phyloP scores from a whole-genome alignment of 2,113 vertebrate species.

The Micromys minutus region DNA sequence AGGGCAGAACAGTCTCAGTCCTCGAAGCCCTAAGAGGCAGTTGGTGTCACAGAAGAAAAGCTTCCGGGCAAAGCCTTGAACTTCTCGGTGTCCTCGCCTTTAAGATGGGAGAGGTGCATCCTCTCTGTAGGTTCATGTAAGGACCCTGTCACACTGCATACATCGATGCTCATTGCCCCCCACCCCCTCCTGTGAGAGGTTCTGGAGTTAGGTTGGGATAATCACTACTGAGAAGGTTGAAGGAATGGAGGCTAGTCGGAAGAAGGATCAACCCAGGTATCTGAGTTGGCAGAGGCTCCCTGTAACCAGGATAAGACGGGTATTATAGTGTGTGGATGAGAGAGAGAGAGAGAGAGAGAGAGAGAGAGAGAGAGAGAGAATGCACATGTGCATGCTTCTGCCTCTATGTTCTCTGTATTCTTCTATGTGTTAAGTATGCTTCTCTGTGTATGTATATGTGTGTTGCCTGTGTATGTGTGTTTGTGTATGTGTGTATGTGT shows the following conservation, averaged over 20 bases:
- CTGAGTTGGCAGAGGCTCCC: rapidly evolving
- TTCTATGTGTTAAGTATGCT: too few relatives aligned
- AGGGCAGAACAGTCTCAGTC: not conserved
- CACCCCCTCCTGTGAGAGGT: not conserved
- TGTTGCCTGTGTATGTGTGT: not conserved
- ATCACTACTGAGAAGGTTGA: not conserved
- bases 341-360: too few relatives aligned
- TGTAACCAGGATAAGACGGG: not conserved
- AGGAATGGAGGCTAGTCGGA: not conserved
- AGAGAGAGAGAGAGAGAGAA: too few relatives aligned
- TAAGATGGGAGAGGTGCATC: not conserved
- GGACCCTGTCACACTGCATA: not conserved
- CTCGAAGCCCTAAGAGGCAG: not conserved
- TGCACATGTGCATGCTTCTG: not conserved
- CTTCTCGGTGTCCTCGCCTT: not conserved
- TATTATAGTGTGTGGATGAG: too few relatives aligned
- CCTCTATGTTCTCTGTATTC: not conserved
- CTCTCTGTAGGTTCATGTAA: rapidly evolving
- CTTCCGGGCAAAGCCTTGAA: not conserved
- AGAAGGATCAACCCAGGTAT: not conserved
- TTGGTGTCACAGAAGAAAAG: rapidly evolving
- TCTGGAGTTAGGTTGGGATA: not conserved
- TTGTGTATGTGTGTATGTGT: not conserved
- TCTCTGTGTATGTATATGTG: too few relatives aligned
- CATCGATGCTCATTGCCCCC: too few relatives aligned